Conservation (phyloP, 2,113 vertebrate species). For the Strigops habroptila region DNA sequence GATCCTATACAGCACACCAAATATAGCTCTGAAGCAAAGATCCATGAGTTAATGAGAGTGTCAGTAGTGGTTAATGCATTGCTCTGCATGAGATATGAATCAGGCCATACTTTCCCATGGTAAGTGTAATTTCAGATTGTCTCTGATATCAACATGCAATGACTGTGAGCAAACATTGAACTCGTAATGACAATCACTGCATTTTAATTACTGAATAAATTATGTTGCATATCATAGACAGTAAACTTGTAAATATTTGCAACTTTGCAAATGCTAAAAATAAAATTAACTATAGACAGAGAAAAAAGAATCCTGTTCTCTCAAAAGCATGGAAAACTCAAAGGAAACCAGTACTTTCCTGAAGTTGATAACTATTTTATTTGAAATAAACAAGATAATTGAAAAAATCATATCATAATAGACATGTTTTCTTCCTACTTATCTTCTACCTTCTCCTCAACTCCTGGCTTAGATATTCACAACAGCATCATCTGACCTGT, state of each 20-base stretch:
- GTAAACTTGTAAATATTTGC: neutral
- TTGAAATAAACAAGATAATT: neutral
- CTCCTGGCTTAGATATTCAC: neutral
- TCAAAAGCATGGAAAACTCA: neutral
- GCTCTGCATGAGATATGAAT: constrained; percentile 5
- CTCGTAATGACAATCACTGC: neutral
- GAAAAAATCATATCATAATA: neutral
- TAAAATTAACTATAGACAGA: neutral
- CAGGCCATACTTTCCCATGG: neutral
- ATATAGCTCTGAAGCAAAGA: constrained; percentile 12
- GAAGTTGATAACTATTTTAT: neutral
- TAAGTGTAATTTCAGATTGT: neutral
- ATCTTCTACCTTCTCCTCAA: neutral
- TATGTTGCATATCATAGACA: neutral
- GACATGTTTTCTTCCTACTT: neutral
- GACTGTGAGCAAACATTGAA: constrained; percentile 6
- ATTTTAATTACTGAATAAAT: constrained; percentile 28
- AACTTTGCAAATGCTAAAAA: neutral
- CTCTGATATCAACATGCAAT: neutral
- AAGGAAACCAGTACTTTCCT: neutral
- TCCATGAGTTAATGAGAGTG: constrained; percentile 17
- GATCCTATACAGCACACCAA: neutral
- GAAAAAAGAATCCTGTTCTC: neutral
- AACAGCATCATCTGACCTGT: neutral
- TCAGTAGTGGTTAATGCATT: neutral